Evolutionary conservation across 2,888 invertebrate genomes (phyloP).

Genomic region (Sthenelais limicola): DNA sequence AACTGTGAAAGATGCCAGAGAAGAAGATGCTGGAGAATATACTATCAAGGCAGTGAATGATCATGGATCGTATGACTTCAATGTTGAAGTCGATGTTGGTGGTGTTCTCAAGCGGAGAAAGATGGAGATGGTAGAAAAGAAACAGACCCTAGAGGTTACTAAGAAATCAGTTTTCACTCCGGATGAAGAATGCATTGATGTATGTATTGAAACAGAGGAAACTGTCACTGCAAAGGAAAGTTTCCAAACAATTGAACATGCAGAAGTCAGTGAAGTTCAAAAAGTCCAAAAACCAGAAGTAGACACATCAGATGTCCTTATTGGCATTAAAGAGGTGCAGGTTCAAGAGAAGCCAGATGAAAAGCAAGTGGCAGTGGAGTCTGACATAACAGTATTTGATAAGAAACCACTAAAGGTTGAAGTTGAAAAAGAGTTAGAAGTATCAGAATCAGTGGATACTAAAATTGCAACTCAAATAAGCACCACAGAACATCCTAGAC

Average conservation of each 20-base stretch:
- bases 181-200: neutral
- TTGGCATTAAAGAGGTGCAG: neutral
- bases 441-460: no score
- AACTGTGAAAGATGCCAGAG: slow-evolving; percentile 51
- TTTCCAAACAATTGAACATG: neutral
- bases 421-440: no score
- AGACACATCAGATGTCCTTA: neutral
- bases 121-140: neutral
- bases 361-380: no score
- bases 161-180: no score
- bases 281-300: neutral
- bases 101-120: neutral
- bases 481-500: no score
- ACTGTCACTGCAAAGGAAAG: neutral
- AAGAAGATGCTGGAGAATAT: slow-evolving; percentile 60
- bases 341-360: no score
- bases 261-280: neutral
- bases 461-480: no score
- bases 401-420: no score
- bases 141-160: no score
- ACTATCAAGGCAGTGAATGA: slow-evolving; percentile 56
- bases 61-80: slow-evolving; percentile 46
- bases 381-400: no score
- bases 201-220: neutral
- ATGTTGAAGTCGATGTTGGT: slow-evolving; percentile 23